Evolutionary conservation across 2,113 vertebrate genomes (phyloP), one percentile per base, ranked within the genome.

Genomic region (Synchiropus splendidus): DNA sequence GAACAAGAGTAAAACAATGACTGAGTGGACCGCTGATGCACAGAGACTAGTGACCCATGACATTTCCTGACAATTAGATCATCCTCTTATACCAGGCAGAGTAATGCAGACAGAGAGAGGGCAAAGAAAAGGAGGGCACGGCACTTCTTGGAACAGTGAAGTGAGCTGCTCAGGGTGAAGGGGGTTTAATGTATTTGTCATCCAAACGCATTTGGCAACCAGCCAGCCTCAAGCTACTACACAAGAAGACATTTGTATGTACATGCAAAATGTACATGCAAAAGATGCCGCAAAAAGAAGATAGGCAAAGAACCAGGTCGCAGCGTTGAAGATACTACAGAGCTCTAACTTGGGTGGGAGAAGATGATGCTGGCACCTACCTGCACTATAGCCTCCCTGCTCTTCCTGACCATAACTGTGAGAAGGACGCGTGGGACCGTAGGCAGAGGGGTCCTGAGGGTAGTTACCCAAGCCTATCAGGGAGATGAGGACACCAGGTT

Each of bases 341-440:
- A 45, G 71, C 64, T 61, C n/a, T n/a, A n/a, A n/a, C n/a, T n/a
- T n/a, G 77, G 74, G 72, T 83, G 77, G 69, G 79, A 78, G 73
- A 83, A 85, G 80, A 75, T 67, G 53, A 83, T 83, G 86, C 78
- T 78, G 81, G 71, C 85, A 89, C 78, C 87, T 87, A 88, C 89
- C 89, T 83, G 87, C 77, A 75, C 83, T 82, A 90, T 79, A 84
- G 88, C 88, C 84, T 89, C 88, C 85, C 87, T 88, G 89, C 84
- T 87, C 89, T 87, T 90, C 89, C 89, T 88, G 89, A 89, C 85
- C 87, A 86, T 83, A 87, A 89, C 69, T 88, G 83, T 77, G 88
- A 85, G 87, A 83, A 86, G 88, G 89, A 89, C 88, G 87, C 79
- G 85, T 70, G 81, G 86, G 86, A 85, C 83, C 82, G 83, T 83